phyloP scores from a whole-genome alignment of 1,140 invertebrate species.

The Cyrtorhinus lividipennis region DNA sequence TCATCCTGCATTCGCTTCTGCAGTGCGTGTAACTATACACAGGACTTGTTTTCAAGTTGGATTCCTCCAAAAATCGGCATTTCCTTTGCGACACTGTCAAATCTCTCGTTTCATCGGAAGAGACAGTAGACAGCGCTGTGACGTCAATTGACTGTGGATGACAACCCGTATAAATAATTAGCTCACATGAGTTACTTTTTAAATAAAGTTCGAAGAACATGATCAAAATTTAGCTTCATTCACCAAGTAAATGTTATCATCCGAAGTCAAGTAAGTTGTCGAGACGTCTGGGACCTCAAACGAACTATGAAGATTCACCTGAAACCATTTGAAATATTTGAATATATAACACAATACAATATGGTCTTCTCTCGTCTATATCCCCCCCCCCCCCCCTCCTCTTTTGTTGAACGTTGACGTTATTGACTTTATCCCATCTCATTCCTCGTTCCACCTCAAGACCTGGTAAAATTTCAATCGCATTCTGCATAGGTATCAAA shows the following conservation, averaged over 20 bases:
- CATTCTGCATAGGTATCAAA: too few species aligned
- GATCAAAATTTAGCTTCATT: neutral
- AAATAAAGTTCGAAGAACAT: neutral
- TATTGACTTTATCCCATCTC: too few species aligned
- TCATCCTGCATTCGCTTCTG: conserved; percentile 45
- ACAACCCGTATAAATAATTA: neutral
- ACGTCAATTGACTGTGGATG: conserved; percentile 29
- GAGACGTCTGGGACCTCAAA: conserved; percentile 41
- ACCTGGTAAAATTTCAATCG: too few species aligned
- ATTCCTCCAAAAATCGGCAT: conserved; percentile 45
- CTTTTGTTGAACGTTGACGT: too few species aligned
- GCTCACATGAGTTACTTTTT: neutral
- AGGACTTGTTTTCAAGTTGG: conserved; percentile 41
- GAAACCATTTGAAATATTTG: too few species aligned
- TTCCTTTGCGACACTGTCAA: conserved; percentile 42
- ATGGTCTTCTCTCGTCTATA: too few species aligned
- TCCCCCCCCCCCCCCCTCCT: too few species aligned
- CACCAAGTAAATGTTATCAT: conserved; percentile 24
- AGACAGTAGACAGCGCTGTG: conserved; percentile 31
- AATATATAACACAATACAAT: too few species aligned
- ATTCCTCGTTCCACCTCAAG: too few species aligned
- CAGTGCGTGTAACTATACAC: conserved; percentile 50
- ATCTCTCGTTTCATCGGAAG: conserved; percentile 27
- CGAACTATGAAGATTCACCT: conserved; percentile 41
- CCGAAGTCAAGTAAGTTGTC: conserved; percentile 36